Conservation (phyloP, 2,113 vertebrate species). For the Tapirus terrestris region DNA sequence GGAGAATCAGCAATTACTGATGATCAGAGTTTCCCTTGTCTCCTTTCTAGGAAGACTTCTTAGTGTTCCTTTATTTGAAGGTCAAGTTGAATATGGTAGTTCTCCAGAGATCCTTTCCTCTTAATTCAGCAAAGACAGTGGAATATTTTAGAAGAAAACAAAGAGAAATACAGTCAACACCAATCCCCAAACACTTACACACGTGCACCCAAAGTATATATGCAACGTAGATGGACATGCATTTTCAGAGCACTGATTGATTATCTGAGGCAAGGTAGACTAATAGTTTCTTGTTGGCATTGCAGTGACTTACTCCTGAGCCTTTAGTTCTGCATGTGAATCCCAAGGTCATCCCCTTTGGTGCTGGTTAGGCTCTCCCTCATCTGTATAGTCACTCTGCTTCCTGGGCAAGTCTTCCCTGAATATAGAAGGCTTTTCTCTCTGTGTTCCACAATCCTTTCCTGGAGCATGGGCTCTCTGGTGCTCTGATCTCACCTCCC, state of each 20-base stretch:
- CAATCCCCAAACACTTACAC: neutral
- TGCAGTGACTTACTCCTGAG: neutral
- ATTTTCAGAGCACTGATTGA: neutral
- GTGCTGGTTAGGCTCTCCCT: neutral
- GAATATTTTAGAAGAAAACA: neutral
- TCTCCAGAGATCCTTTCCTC: neutral
- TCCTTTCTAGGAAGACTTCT: neutral
- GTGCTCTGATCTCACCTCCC: neutral
- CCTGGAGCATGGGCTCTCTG: neutral
- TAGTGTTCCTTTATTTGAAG: neutral
- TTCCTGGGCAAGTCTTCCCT: neutral
- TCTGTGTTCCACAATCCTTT: neutral
- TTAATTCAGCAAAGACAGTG: neutral
- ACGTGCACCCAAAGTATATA: neutral
- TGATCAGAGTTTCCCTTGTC: neutral
- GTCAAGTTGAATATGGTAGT: neutral
- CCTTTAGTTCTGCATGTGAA: neutral
- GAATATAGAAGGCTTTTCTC: neutral
- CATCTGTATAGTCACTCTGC: neutral
- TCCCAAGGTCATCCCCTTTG: neutral
- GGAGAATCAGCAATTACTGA: neutral
- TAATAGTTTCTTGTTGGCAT: neutral
- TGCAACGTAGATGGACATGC: neutral
- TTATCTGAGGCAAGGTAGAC: neutral
- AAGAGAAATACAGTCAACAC: neutral